Percentiles rank a stretch among this genome's conserved stretches.
Evolutionary conservation across 2,888 invertebrate species (phyloP).

Genomic region (Coelogynopora nodosa): DNA sequence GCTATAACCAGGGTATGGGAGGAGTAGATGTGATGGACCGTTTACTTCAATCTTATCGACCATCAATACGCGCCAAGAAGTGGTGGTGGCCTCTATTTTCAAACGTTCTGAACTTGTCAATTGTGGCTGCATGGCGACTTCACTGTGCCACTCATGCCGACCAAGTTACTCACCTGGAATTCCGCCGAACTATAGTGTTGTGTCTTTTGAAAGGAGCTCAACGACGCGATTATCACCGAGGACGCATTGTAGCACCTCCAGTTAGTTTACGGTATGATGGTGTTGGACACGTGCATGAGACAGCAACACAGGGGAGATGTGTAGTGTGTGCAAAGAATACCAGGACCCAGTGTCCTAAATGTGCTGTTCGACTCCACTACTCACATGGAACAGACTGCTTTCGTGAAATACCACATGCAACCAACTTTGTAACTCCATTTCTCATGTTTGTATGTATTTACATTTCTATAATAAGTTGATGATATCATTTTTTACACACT

Average conservation of each 20-base stretch:
- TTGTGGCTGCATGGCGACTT: not conserved
- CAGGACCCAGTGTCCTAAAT: not conserved
- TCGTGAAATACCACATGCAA: conserved; percentile 11
- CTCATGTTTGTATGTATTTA: not conserved
- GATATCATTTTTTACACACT: not conserved
- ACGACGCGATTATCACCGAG: no score
- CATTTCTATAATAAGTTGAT: not conserved
- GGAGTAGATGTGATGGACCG: conserved; percentile 35
- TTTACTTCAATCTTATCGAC: conserved; percentile 21
- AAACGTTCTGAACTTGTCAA: not conserved
- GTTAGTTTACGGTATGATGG: conserved; percentile 36
- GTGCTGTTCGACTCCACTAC: conserved; percentile 2
- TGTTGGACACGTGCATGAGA: conserved; percentile 2
- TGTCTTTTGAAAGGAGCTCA: conserved; percentile 21
- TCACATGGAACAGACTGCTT: conserved; percentile 21
- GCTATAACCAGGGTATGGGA: conserved; percentile 32
- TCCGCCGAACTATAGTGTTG: conserved; percentile 22
- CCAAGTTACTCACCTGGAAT: conserved; percentile 5
- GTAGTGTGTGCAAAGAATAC: conserved; percentile 21
- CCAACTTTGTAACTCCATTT: not conserved
- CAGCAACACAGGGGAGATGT: conserved; percentile 21
- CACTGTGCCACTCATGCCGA: not conserved
- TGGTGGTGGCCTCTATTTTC: conserved; percentile 37
- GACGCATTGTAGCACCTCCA: not conserved
- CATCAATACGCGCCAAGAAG: conserved; percentile 33